These are phyloP conservation scores for human (Homo sapiens) DNA, from an alignment of 2,113 vertebrate genomes.

Conservation along the genomic window GRCh38 chr17:19579501-19580000, in stretches of 20 bases:
- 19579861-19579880: rapidly evolving
- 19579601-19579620: neutral
- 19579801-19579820: rapidly evolving
- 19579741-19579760: neutral
- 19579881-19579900: rapidly evolving
- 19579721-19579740: neutral
- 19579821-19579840: neutral
- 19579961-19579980: rapidly evolving
- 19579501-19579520: neutral
- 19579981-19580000: neutral
- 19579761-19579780: too few relatives aligned
- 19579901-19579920: rapidly evolving
- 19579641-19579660: neutral
- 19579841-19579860: too few relatives aligned
- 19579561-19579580: rapidly evolving
- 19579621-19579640: neutral
- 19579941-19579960: rapidly evolving
- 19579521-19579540: neutral
- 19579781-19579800: neutral
- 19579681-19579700: neutral
- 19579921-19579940: neutral
- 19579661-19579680: neutral
- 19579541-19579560: neutral
- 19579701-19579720: neutral
- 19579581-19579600: neutral